A percentile compares a stretch with the other conserved stretches of the same genome.
Evolutionary conservation across 1,140 invertebrate species (phyloP).

Genomic region (Atta cephalotes): DNA sequence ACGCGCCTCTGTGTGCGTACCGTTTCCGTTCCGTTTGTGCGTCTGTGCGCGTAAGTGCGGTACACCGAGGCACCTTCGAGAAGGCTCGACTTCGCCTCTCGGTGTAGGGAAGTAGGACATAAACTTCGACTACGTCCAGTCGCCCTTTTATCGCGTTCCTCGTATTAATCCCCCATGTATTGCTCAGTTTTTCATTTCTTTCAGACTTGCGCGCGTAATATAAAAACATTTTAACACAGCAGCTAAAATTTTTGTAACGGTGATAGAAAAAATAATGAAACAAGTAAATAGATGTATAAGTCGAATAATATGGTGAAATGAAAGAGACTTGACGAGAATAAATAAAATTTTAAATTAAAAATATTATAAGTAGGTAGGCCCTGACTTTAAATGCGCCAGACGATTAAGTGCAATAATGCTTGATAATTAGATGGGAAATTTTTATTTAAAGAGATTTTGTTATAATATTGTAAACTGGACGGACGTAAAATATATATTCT

Average conservation of each 20-base stretch:
- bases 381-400: background rate
- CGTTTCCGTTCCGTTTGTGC: slow-evolving; percentile 58
- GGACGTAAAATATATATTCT: slow-evolving; percentile 51
- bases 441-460: slow-evolving; percentile 44
- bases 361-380: background rate
- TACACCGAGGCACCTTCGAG: slow-evolving; percentile 62
- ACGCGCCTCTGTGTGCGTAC: slow-evolving; percentile 38
- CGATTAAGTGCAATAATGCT: slow-evolving; percentile 45
- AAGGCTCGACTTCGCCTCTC: slow-evolving; percentile 41
- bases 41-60: slow-evolving; percentile 54
- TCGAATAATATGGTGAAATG: background rate
- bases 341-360: slow-evolving; percentile 24
- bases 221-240: background rate
- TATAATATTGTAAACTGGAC: slow-evolving; percentile 13
- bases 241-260: background rate
- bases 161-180: background rate
- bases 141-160: slow-evolving; percentile 25
- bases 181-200: background rate
- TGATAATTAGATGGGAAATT: slow-evolving; percentile 44
- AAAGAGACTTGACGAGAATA: background rate
- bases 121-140: slow-evolving; percentile 30
- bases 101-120: slow-evolving; percentile 40
- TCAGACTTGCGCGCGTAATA: background rate
- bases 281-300: background rate
- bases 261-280: background rate